Base-by-base conservation (phyloP, 2,888 invertebrate genomes). In the Papilio gigon region DNA sequence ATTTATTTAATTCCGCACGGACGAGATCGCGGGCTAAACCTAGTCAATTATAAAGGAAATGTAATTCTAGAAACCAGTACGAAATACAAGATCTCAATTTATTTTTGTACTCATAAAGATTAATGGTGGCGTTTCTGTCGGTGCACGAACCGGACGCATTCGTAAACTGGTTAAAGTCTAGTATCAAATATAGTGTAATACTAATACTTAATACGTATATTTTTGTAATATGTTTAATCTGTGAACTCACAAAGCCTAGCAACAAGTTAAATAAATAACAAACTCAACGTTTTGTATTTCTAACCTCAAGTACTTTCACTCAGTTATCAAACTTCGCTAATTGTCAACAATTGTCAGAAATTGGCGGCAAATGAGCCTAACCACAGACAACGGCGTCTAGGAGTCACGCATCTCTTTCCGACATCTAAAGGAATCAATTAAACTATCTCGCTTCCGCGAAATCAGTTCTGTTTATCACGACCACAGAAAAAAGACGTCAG, bases 401-500 rank as follows among this genome's bases (percentile, higher is more conserved):
- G 22, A 64, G 72, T 77, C 65, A 27, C 30, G 67, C 71, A 40
- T 80, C 83, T 73, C 80, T 76, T 75, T 84, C 77, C 42, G 68
- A 75, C 77, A 37, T 59, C 40, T 47, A 63, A 63, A 37, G 74
- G 76, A 73, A 68, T 65, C 42, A 75, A 76, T 78, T 72, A 69
- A 42, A 37, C 72, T 73, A 53, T 77, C 86, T 85, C 87, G 71
- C 75, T 86, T 84, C 77, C 77, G 81, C 85, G 78, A 83, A 86
- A 83, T 87, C 84, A 81, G 84, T 82, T 76, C 75, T 74, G 74
- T 74, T 79, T 78, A 79, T 77, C 78, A 78, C 79, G 72, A 72
- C 75, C 77, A 80, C 82, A 77, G 86, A 89, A 89, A 89, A 89
- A 88, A 86, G 86, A 86, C 89, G 91, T 89, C 90, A 87, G 82